phyloP scores from a whole-genome alignment of 2,113 vertebrate species.

The Electrona antarctica region DNA sequence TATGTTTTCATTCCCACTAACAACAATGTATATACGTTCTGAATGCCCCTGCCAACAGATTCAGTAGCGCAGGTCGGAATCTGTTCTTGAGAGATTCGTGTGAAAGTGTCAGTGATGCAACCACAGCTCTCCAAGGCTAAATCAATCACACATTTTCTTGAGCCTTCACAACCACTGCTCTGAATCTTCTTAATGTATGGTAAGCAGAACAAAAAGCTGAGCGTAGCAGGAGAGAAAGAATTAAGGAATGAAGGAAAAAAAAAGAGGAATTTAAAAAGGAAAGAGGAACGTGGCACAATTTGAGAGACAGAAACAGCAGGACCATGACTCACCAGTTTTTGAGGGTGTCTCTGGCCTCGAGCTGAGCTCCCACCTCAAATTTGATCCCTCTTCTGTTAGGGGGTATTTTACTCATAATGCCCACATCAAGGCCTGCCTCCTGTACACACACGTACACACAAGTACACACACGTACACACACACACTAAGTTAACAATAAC shows the following conservation, averaged over 20 bases:
- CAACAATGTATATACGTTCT: too few relatives aligned
- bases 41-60: too few relatives aligned
- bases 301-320: conserved; percentile 49
- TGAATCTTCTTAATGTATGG: background rate
- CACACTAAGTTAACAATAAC: conserved; percentile 10
- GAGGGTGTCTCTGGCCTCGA: conserved; percentile 97
- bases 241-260: conserved; percentile 22
- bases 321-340: conserved; percentile 94
- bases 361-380: conserved; percentile 98
- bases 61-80: too few relatives aligned
- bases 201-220: background rate
- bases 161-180: background rate
- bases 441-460: conserved; percentile 48
- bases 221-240: conserved; percentile 5
- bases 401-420: conserved; percentile 96
- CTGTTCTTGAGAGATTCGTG: background rate
- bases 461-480: background rate
- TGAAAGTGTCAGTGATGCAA: background rate
- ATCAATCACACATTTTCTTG: background rate
- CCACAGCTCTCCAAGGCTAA: background rate
- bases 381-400: conserved; percentile 98
- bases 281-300: conserved; percentile 11
- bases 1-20: too few relatives aligned
- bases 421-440: conserved; percentile 74
- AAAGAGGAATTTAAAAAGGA: conserved; percentile 31